Base-by-base conservation (phyloP, 2,113 vertebrate genomes). In the Odobenus rosmarus region DNA sequence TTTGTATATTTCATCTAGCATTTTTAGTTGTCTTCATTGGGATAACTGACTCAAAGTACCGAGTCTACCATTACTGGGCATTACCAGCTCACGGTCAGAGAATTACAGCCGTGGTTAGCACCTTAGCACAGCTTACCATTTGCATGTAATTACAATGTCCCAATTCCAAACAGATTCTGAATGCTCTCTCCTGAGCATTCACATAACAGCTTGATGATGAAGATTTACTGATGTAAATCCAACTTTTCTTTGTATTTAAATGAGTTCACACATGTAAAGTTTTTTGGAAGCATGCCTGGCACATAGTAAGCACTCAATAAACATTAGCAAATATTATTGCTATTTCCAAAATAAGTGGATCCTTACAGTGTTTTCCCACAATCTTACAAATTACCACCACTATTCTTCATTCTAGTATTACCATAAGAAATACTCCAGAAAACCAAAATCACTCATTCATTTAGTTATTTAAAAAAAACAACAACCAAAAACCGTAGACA, bases 221-320 rank as follows among this genome's bases (percentile, higher is more conserved):
- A 74, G 42, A 76, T 46, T 59, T 90, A 86, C 31, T 86, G 28
- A 31, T 33, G 3, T 33, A 79, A 89, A 95, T 24, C 5, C 51
- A 90, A 92, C 9, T 91, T 88, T 90, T 88, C 23, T 76, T 67
- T 74, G 74, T 39, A 88, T 49, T 95, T 95, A 88, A 93, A 28
- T 71, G 57, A 93, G 39, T 21, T 62, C 26, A 26, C 24, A 76
- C 3, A 23, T 61, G 55, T 59, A 72, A 82, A 82, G 33, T 61
- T 90, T 92, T 92, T 92, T 88, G 90, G 21, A 90, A 93, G 72
- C 36, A 21, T 36, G 10, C 24, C 83, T 92, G 28, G 33, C 14
- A 86, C 77, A 36, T 72, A 72, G 55, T 84, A 92, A 64, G 36
- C 10, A 53, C 33, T 86, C 72, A 94, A 72, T 81, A 85, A 59